Evolutionary conservation across 2,113 vertebrate species (phyloP).

Genomic region (Astur gentilis): DNA sequence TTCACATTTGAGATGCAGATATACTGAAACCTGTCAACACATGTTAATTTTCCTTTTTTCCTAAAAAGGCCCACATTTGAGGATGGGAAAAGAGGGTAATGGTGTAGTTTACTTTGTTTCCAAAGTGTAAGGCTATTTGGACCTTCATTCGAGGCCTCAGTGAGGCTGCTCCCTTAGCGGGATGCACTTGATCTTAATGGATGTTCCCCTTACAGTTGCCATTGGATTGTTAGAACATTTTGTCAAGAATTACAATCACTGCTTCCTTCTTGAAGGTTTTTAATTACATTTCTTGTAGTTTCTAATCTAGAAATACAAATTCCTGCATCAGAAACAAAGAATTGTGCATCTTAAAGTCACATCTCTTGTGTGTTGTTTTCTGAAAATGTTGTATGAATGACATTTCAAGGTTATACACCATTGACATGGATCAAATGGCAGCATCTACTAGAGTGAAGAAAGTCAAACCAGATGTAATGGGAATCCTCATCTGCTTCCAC

Average conservation of each 20-base stretch:
- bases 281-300: background rate
- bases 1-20: background rate
- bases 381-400: background rate
- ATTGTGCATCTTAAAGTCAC: background rate
- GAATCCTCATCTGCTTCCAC: constrained; percentile 45
- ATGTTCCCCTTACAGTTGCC: background rate
- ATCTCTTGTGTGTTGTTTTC: background rate
- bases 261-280: background rate
- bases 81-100: background rate
- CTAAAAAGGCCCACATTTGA: background rate
- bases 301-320: background rate
- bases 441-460: constrained; percentile 17
- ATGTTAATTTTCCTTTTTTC: background rate
- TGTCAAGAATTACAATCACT: background rate
- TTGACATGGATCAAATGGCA: constrained; percentile 11
- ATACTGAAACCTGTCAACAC: background rate
- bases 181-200: background rate
- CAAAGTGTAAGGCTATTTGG: background rate
- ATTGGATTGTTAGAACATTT: background rate
- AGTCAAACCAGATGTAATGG: constrained; percentile 51
- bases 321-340: background rate
- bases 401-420: background rate
- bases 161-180: background rate
- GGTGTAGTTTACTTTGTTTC: background rate
- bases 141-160: background rate